Evolutionary conservation across 2,888 invertebrate species (phyloP).

Genomic region (Polymixis lichenea): DNA sequence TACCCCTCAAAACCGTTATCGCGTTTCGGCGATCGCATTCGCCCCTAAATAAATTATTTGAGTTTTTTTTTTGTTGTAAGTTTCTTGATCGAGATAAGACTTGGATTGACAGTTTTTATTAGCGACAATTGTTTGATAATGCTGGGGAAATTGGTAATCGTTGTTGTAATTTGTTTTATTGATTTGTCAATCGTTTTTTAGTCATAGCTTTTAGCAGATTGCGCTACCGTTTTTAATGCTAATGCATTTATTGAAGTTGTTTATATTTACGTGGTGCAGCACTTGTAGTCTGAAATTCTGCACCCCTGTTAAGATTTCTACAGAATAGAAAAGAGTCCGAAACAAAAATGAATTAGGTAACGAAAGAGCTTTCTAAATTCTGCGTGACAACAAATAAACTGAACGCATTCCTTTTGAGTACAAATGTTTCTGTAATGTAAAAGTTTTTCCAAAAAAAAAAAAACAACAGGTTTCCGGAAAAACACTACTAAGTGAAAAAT

Average conservation of each 20-base stretch:
- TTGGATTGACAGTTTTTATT: constrained; percentile 61
- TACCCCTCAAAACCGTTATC: constrained; percentile 63
- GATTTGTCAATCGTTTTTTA: constrained; percentile 14
- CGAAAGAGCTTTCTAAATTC: neutral
- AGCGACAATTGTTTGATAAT: constrained; percentile 66
- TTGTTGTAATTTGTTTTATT: constrained; percentile 48
- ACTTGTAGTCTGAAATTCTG: neutral
- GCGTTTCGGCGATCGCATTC: constrained; percentile 71
- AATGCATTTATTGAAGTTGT: neutral
- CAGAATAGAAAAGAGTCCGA: neutral
- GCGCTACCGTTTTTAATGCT: neutral
- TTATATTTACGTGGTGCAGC: neutral
- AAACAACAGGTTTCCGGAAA: too few relatives aligned
- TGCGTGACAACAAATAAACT: neutral
- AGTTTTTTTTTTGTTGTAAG: constrained; percentile 66
- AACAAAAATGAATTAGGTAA: neutral
- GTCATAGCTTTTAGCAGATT: neutral
- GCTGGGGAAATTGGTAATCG: constrained; percentile 56
- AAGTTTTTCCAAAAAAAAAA: too few relatives aligned
- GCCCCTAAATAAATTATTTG: constrained; percentile 71
- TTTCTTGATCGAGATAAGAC: constrained; percentile 52
- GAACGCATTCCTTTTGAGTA: neutral
- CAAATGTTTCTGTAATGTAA: neutral
- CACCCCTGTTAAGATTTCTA: neutral
- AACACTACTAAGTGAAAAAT: too few relatives aligned